Evolutionary conservation across 2,797 vertebrate species (phyloP), one percentile per base, ranked within the genome.

Genomic region (Mormyrus proboscirostris): DNA sequence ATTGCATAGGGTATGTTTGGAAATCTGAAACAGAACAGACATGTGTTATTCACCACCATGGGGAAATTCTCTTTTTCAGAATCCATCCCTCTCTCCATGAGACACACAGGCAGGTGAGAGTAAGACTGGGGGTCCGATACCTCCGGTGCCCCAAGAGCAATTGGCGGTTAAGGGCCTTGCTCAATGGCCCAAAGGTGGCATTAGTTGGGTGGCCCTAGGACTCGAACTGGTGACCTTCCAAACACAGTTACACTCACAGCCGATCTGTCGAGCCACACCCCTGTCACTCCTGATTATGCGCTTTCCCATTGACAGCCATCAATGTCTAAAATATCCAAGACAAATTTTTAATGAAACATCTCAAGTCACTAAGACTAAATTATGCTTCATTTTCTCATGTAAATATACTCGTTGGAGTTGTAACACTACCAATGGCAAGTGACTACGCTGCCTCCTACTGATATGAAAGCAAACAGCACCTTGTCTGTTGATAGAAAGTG

Each of bases 401-500:
- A 57, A n/a, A 57, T 22, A 19, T 3, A n/a, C 19, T 2, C 0
- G 19, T 57, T n/a, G 55, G 44, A 47, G 62, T 33, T 50, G 44
- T 38, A 25, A 50, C 16, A 14, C 44, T 29, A 8, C 25, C 22
- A 62, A 25, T 29, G 14, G 25, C 50, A 6, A 69, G 88, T 83
- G 55, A 69, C 41, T 87, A 2, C 50, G 25, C 51, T 90, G 86
- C 86, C 89, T 19, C 86, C 89, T 90, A 41, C n/a, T 38, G 89
- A 14, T 22, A 3, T 57, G 6, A 59, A 47, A 69, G 41, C 22
- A 79, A 76, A 88, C 22, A 4, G 0, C 4, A 19, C 19, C 9
- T 22, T 47, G 53, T 86, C 7, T 16, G 25, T 29, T 12, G 49
- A 25, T 84, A 14, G 29, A 49, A 62, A 44, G 22, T 50, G n/a